Evolutionary conservation across 2,113 vertebrate genomes (phyloP), one percentile per base, ranked within the genome.

Genomic region (Prionailurus bengalensis): DNA sequence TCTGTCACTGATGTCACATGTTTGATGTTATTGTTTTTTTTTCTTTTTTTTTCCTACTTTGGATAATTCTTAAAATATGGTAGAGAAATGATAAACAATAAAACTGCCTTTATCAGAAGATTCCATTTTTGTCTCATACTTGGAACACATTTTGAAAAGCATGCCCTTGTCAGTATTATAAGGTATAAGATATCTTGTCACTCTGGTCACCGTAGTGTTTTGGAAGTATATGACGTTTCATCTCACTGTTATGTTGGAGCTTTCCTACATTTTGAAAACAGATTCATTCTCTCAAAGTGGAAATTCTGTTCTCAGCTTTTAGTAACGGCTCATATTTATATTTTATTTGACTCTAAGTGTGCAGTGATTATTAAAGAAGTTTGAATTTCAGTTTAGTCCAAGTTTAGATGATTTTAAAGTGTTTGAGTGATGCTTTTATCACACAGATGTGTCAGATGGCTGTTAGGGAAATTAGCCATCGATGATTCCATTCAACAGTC

Each of bases 351-450:
- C 58, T 78, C 7, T 89, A 95, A 96, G 42, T 53, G 7, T 31
- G 63, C 7, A n/a, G n/a, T 95, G 70, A 91, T 93, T 84, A 42
- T 73, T 95, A 93, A 31, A 74, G 42, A 61, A 83, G 23, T 66
- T 93, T 88, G 17, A 70, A 81, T 95, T 93, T 93, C 14, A 71
- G 63, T 91, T 90, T 58, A 74, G 58, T 76, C n/a, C n/a, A 91
- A 76, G 7, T 58, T 55, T 68, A 55, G 48, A 85, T 93, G 11
- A 82, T 51, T 93, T 93, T 89, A 45, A 90, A 80, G 16, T 55
- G 36, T 71, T 79, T 61, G 73, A 33, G 48, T 66, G n/a, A 53
- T 78, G 17, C 11, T 48, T 70, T 82, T 25, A 15, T 86, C 36
- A 86, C 19, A 2, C 14, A 63, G 15, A 79, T 83, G 39, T 76